Evolutionary conservation across 2,113 vertebrate genomes (phyloP).

Genomic region (Phylloscopus trochilus): DNA sequence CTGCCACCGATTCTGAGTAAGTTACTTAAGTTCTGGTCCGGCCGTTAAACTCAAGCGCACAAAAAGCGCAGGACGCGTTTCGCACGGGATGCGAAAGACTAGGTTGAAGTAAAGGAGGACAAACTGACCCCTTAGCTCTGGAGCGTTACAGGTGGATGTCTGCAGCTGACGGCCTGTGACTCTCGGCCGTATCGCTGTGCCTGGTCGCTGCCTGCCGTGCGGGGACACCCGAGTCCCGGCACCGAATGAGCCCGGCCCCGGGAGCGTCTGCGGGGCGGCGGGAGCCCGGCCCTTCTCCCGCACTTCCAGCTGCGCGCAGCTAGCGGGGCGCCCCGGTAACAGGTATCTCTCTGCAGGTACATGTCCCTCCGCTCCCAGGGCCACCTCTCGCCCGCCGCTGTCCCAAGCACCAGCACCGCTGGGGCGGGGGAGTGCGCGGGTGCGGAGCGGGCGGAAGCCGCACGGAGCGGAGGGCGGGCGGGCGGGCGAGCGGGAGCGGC

Average conservation of each 20-base stretch:
- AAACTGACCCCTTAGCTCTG: background rate
- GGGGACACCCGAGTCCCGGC: background rate
- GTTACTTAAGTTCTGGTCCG: background rate
- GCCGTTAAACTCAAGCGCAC: background rate
- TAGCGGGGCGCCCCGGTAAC: background rate
- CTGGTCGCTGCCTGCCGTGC: background rate
- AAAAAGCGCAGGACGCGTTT: background rate
- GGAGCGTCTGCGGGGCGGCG: background rate
- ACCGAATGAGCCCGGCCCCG: background rate
- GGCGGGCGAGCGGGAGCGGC: conserved; percentile 33
- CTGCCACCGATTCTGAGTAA: background rate
- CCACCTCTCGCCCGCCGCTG: background rate
- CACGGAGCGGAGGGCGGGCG: background rate
- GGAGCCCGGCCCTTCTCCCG: background rate
- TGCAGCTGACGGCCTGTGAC: background rate
- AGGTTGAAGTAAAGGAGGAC: background rate
- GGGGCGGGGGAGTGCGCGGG: background rate
- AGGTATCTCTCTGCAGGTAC: background rate
- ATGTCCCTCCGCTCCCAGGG: too few species aligned
- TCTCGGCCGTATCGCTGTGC: background rate
- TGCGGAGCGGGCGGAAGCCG: background rate
- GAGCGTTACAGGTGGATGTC: background rate
- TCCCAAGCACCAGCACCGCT: background rate
- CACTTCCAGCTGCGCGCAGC: background rate
- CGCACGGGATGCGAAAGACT: background rate